A percentile compares a stretch with the other conserved stretches of the same genome.
Conservation (phyloP, 2,113 vertebrate species). For the Lophura nycthemera region DNA sequence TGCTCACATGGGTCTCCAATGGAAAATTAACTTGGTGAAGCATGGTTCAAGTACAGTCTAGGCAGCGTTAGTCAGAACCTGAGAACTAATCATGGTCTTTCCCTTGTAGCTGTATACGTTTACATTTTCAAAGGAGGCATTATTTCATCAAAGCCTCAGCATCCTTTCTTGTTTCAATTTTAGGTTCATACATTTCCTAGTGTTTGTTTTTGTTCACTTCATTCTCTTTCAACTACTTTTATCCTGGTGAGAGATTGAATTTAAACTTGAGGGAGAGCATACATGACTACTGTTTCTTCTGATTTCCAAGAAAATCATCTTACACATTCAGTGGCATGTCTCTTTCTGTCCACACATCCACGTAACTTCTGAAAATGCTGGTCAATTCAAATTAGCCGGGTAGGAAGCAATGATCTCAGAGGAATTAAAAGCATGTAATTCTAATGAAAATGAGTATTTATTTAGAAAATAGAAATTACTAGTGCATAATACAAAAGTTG, state of each 20-base stretch:
- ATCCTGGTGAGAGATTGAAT: conserved; percentile 4
- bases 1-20: not conserved
- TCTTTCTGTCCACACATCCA: not conserved
- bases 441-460: not conserved
- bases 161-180: conserved; percentile 13
- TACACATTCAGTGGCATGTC: not conserved
- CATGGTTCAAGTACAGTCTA: not conserved
- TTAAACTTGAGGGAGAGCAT: not conserved
- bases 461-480: not conserved
- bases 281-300: not conserved
- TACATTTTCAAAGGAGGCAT: conserved; percentile 46
- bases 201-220: conserved; percentile 45
- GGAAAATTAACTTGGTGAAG: not conserved
- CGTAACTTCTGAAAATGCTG: not conserved
- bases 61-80: not conserved
- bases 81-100: not conserved
- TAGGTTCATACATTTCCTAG: not conserved
- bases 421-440: not conserved
- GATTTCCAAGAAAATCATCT: not conserved
- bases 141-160: conserved; percentile 43
- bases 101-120: conserved; percentile 18
- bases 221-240: conserved; percentile 42
- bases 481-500: not conserved
- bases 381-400: not conserved
- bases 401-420: not conserved